phyloP scores from a whole-genome alignment of 2,113 vertebrate species.

The Embiotoca jacksoni region DNA sequence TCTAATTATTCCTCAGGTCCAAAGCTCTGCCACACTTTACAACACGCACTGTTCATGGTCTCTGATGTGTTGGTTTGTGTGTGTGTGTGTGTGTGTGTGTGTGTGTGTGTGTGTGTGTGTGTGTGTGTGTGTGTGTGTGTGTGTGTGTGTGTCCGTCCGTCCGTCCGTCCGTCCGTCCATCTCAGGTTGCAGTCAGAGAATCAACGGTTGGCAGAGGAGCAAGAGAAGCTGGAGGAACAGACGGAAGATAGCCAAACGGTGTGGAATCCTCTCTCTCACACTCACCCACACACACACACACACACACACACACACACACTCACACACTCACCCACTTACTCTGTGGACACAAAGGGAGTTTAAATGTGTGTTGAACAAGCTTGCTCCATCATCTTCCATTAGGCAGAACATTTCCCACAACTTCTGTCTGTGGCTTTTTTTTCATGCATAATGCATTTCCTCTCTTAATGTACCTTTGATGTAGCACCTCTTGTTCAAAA shows the following conservation, averaged over 20 bases:
- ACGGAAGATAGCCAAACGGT: slow-evolving; percentile 63
- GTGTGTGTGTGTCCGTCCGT: neutral
- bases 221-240: slow-evolving; percentile 56
- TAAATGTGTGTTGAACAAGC: slow-evolving; percentile 59
- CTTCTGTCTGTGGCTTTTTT: slow-evolving; percentile 43
- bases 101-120: too few relatives aligned
- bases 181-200: slow-evolving; percentile 71
- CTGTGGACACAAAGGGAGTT: slow-evolving; percentile 39
- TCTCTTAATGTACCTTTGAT: slow-evolving; percentile 65
- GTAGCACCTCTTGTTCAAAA: slow-evolving; percentile 60
- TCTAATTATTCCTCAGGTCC: slow-evolving; percentile 35
- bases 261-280: neutral
- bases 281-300: slow-evolving; percentile 1
- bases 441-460: slow-evolving; percentile 67
- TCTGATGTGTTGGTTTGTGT: slow-evolving; percentile 17
- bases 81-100: too few relatives aligned
- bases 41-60: neutral
- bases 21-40: neutral
- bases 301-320: slow-evolving; percentile 23
- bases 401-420: slow-evolving; percentile 42
- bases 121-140: neutral
- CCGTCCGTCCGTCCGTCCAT: slow-evolving; percentile 4
- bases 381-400: slow-evolving; percentile 57
- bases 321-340: slow-evolving; percentile 19
- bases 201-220: slow-evolving; percentile 61